Percentiles rank a stretch among this genome's conserved stretches.
Evolutionary conservation across 2,113 vertebrate genomes (phyloP).

Genomic region (Stegastes partitus): DNA sequence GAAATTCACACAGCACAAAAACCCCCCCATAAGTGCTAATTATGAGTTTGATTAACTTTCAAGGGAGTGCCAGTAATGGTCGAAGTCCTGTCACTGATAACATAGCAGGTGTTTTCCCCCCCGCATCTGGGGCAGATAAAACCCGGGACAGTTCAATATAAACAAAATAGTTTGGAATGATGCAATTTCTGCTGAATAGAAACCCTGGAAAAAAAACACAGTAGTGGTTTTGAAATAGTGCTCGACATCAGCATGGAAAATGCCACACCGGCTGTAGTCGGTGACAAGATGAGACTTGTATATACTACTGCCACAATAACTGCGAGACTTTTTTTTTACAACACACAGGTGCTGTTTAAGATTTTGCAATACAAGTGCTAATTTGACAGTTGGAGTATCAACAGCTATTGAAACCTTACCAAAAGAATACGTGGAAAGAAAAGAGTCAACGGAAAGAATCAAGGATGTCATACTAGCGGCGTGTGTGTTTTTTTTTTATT

Average conservation of each 20-base stretch:
- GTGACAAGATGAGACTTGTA: slow-evolving; percentile 29
- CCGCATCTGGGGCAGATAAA: slow-evolving; percentile 13
- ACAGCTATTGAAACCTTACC: background rate
- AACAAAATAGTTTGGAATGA: slow-evolving; percentile 27
- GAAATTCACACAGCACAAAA: slow-evolving; percentile 4
- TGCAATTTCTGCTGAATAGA: slow-evolving; percentile 8
- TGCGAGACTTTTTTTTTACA: background rate
- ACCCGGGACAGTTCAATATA: slow-evolving; percentile 21
- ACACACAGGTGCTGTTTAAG: too few relatives aligned
- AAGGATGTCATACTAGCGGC: too few relatives aligned
- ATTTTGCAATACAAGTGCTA: too few relatives aligned
- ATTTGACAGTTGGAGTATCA: background rate
- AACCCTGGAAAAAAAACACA: slow-evolving; percentile 8
- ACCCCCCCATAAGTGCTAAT: slow-evolving; percentile 1
- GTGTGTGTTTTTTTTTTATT: too few relatives aligned
- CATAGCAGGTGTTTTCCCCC: slow-evolving; percentile 41
- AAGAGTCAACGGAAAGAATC: too few relatives aligned
- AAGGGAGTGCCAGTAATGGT: background rate
- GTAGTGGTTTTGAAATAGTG: slow-evolving; percentile 5
- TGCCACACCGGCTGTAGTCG: slow-evolving; percentile 10
- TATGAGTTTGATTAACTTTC: background rate
- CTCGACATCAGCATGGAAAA: slow-evolving; percentile 32
- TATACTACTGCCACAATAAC: background rate
- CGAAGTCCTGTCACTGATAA: slow-evolving; percentile 23
- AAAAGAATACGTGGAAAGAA: too few relatives aligned